phyloP scores from a whole-genome alignment of 2,888 invertebrate genomes.

The Eudemis profundana region DNA sequence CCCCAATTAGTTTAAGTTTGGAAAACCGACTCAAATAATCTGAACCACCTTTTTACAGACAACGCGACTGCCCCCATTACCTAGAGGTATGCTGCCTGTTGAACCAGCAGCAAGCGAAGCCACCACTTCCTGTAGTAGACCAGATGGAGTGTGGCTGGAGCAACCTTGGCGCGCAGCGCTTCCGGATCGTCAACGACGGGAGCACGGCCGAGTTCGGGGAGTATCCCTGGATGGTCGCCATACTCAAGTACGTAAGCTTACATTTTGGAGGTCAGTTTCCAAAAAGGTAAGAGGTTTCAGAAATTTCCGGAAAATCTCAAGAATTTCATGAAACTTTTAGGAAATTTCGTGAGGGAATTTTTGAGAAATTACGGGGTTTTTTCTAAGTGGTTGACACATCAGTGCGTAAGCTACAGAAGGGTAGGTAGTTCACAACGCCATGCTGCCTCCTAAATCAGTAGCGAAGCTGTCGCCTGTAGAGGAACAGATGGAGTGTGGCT shows the following conservation, averaged over 20 bases:
- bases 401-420: too few species aligned
- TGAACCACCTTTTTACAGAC: constrained; percentile 15
- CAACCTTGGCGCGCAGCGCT: constrained; percentile 87
- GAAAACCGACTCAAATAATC: too few species aligned
- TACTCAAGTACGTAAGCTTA: constrained; percentile 66
- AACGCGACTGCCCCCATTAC: constrained; percentile 36
- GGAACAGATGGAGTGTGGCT: constrained; percentile 78
- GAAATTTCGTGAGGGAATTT: too few species aligned
- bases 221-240: constrained; percentile 91
- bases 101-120: constrained; percentile 12
- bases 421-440: too few species aligned
- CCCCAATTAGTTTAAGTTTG: too few species aligned
- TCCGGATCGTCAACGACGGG: constrained; percentile 86
- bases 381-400: too few species aligned
- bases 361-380: too few species aligned
- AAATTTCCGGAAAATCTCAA: too few species aligned
- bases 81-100: constrained; percentile 44
- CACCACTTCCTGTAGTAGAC: constrained; percentile 5
- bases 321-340: too few species aligned
- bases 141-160: constrained; percentile 84
- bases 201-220: constrained; percentile 89
- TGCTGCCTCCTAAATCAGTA: not conserved
- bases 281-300: too few species aligned
- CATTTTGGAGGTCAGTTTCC: too few species aligned
- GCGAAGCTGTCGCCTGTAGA: not conserved